Evolutionary conservation across 1,140 invertebrate species (phyloP), one percentile per base, ranked within the genome.

Genomic region (Homalodisca vitripennis): DNA sequence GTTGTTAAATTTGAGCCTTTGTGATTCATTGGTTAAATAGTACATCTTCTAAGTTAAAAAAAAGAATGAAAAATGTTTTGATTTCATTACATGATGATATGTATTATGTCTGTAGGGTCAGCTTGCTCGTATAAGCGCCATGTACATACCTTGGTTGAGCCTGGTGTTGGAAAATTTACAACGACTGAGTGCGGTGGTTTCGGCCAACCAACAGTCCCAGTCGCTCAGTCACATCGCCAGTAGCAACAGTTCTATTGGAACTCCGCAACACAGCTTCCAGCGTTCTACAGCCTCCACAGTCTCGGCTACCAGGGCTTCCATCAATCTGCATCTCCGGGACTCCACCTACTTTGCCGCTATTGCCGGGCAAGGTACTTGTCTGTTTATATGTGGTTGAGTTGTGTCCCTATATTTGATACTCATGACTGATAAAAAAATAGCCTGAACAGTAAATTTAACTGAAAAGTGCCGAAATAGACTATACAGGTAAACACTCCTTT

Each of bases 71-170:
- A n/a, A n/a, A n/a, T n/a, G n/a, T n/a, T n/a, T n/a, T n/a, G n/a
- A n/a, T n/a, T n/a, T n/a, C n/a, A n/a, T n/a, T n/a, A n/a, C n/a
- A n/a, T n/a, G n/a, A n/a, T n/a, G n/a, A n/a, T n/a, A n/a, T n/a
- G n/a, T n/a, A n/a, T n/a, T n/a, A n/a, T 41, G 34, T 60, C 74
- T 70, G 6, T 72, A 91, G 87, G 89, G 89, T 55, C 89, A 93
- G 77, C 87, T 97, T 75, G 89, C 89, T 6, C 83, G 95, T 66
- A 93, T 98, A 67, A 92, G 94, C 0, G 85, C 92, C 3, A 83
- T 98, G 34, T 98, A 98, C 77, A 85, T 96, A 48, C 97, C 97
- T 0, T 91, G 95, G 85, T 83, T 98, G 34, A 86, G 88, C 0
- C 87, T 98, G 57, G 88, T 96, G 1, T 81, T 95, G 73, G 93